Conservation (phyloP, 2,797 vertebrate species). For the Etheostoma nigrum region DNA sequence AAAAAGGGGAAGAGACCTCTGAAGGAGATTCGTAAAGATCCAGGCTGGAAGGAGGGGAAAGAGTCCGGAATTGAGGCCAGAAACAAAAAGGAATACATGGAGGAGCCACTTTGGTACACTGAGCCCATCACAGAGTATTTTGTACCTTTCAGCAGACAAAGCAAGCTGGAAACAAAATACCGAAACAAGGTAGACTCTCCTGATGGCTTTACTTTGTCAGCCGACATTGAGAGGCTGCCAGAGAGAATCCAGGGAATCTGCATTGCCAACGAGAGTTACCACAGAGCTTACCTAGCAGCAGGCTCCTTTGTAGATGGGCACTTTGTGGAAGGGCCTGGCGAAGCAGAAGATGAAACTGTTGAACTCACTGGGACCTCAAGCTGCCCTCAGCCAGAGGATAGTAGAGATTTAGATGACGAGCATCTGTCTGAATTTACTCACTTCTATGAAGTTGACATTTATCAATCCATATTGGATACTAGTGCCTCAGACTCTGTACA, state of each 20-base stretch:
- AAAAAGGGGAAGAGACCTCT: constrained; percentile 92
- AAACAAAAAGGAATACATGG: constrained; percentile 94
- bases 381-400: constrained; percentile 96
- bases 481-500: constrained; percentile 99
- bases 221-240: constrained; percentile 88
- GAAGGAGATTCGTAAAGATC: constrained; percentile 91
- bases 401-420: constrained; percentile 96
- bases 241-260: constrained; percentile 94
- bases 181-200: constrained; percentile 88
- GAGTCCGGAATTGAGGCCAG: constrained; percentile 87
- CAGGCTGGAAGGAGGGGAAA: constrained; percentile 85
- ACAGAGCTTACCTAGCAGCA: constrained; percentile 95
- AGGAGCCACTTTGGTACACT: constrained; percentile 99
- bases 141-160: constrained; percentile 93
- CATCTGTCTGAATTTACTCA: constrained; percentile 98
- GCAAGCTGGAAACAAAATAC: constrained; percentile 98
- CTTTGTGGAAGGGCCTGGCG: constrained; percentile 96
- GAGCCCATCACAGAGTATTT: constrained; percentile 98
- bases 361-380: constrained; percentile 93
- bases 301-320: constrained; percentile 98
- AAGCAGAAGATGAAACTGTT: constrained; percentile 90
- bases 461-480: constrained; percentile 99
- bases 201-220: constrained; percentile 78
- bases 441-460: constrained; percentile 99
- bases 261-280: constrained; percentile 90